A percentile compares a stretch with the other conserved stretches of the same genome.
Evolutionary conservation across 2,113 vertebrate genomes (phyloP).

Genomic region (Toxotes jaculatrix): DNA sequence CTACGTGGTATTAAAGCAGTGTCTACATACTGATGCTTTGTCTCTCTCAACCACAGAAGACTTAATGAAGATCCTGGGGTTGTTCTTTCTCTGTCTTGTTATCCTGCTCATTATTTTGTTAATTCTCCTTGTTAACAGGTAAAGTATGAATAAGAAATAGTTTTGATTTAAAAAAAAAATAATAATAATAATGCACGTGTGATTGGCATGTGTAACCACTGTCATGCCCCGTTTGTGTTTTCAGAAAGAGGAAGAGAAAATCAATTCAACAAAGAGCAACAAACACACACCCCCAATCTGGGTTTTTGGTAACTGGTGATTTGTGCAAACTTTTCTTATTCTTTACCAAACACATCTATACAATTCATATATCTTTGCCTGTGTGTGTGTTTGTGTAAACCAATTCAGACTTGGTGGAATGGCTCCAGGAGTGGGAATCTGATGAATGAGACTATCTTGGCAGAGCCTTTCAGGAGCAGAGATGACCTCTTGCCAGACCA

Average conservation of each 20-base stretch:
- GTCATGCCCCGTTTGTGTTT: not conserved
- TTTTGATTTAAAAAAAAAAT: not conserved
- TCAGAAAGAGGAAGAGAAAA: slow-evolving; percentile 53
- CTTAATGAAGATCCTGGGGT: not conserved
- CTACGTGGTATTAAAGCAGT: not conserved
- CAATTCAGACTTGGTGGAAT: slow-evolving; percentile 43
- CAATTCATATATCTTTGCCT: not conserved
- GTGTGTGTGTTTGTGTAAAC: not conserved
- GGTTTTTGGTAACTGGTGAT: slow-evolving; percentile 43
- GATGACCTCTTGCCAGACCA: slow-evolving; percentile 53
- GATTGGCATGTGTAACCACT: accelerated
- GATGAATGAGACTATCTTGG: not conserved
- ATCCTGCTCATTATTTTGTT: slow-evolving; percentile 31
- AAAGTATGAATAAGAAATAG: not conserved
- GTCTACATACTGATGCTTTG: not conserved
- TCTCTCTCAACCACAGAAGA: slow-evolving; percentile 43
- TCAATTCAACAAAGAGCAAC: not conserved
- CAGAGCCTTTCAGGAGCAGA: slow-evolving; percentile 45
- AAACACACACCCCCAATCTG: not conserved
- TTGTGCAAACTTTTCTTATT: not conserved
- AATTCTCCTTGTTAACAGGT: slow-evolving; percentile 65
- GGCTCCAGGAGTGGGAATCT: slow-evolving; percentile 6
- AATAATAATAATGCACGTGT: not conserved
- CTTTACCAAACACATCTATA: not conserved
- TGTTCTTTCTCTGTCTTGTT: not conserved